A percentile compares a stretch with the other conserved stretches of the same genome.
Evolutionary conservation across 2,113 vertebrate species (phyloP).

Genomic region (Seriola aureovittata): DNA sequence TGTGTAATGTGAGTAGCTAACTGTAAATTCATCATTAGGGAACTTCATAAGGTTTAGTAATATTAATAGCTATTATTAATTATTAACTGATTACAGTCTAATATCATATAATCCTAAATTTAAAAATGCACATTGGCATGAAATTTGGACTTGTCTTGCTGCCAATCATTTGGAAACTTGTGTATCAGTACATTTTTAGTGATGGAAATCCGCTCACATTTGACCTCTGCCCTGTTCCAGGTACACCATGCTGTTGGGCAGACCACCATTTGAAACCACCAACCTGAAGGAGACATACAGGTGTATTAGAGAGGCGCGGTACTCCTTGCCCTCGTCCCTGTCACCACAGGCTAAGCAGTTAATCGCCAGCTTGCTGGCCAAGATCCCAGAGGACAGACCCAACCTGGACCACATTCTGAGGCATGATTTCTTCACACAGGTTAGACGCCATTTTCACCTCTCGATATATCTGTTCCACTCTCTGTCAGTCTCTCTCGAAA

Average conservation of each 20-base stretch:
- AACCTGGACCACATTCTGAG: slow-evolving; percentile 93
- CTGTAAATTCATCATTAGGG: slow-evolving; percentile 2
- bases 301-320: slow-evolving; percentile 96
- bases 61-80: background rate
- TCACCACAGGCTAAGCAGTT: slow-evolving; percentile 92
- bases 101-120: background rate
- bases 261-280: slow-evolving; percentile 97
- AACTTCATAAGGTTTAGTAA: slow-evolving; percentile 4
- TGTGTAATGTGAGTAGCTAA: slow-evolving; percentile 95
- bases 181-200: background rate
- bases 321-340: slow-evolving; percentile 92
- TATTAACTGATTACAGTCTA: background rate
- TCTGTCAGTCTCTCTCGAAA: background rate
- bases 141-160: background rate
- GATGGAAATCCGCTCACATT: slow-evolving; percentile 12
- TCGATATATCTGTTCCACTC: background rate
- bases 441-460: slow-evolving; percentile 67
- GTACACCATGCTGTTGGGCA: slow-evolving; percentile 97
- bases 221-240: slow-evolving; percentile 72
- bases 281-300: slow-evolving; percentile 98
- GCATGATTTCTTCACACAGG: slow-evolving; percentile 96
- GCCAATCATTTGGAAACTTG: background rate
- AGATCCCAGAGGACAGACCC: slow-evolving; percentile 93
- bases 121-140: background rate
- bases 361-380: slow-evolving; percentile 93